A percentile compares a stretch with the other conserved stretches of the same genome.
Evolutionary conservation across 2,888 invertebrate species (phyloP).

Genomic region (Acrocyrtus sp.): DNA sequence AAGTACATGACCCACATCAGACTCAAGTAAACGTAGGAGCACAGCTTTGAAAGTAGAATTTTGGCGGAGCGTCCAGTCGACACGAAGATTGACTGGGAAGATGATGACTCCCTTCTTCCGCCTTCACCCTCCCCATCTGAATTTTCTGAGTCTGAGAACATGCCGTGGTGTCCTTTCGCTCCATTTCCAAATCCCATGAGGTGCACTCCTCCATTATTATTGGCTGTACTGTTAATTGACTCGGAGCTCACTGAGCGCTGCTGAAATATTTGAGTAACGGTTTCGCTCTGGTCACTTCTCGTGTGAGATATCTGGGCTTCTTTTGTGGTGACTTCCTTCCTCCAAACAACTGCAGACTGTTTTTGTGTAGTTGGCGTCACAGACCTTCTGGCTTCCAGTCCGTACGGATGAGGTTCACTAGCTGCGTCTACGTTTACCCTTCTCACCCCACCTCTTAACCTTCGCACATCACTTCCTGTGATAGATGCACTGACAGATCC

Average conservation of each 20-base stretch:
- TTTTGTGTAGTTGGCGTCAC: neutral
- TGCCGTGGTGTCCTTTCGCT: no score
- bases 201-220: no score
- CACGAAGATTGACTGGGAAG: neutral
- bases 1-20: constrained; percentile 18
- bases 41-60: neutral
- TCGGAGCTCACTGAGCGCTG: no score
- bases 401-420: constrained; percentile 25
- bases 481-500: neutral
- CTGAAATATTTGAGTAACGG: no score
- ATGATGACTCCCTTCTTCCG: neutral
- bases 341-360: no score
- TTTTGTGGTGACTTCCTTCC: no score
- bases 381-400: constrained; percentile 4
- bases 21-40: constrained; percentile 18
- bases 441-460: neutral
- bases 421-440: neutral
- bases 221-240: no score
- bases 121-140: neutral
- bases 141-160: constrained; percentile 26
- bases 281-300: no score
- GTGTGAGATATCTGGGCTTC: no score
- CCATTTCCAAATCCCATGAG: no score
- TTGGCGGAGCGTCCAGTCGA: neutral
- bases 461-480: neutral